Evolutionary conservation across 2,797 vertebrate species (phyloP).

Genomic region (Rhincodon typus): DNA sequence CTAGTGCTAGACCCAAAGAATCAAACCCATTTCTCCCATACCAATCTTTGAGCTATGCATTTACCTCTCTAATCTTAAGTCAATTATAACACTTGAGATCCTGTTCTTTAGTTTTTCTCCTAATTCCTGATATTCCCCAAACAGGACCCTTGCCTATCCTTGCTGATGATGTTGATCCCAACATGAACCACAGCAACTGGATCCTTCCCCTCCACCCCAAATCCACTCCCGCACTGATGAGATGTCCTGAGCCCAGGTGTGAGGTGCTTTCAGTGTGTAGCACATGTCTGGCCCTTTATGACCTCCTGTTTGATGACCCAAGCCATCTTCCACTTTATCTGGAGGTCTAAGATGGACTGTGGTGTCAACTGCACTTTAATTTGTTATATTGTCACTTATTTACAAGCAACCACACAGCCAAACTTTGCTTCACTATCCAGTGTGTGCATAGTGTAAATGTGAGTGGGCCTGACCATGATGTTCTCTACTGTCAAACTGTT

Average conservation of each 20-base stretch:
- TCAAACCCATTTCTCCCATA: too few relatives aligned
- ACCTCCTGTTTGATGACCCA: neutral
- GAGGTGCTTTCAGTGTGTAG: neutral
- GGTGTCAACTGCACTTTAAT: neutral
- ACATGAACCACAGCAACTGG: neutral
- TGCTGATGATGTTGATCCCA: too few relatives aligned
- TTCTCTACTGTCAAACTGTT: neutral
- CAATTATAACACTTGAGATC: too few relatives aligned
- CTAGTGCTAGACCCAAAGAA: too few relatives aligned
- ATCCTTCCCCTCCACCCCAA: neutral
- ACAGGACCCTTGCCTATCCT: too few relatives aligned
- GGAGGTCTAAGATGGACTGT: too few relatives aligned
- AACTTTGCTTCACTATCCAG: neutral
- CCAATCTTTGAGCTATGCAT: too few relatives aligned
- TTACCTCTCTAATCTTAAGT: too few relatives aligned
- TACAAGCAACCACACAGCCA: neutral
- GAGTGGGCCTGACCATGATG: neutral
- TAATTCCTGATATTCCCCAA: too few relatives aligned
- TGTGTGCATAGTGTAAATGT: neutral
- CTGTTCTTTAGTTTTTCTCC: too few relatives aligned
- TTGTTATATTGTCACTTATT: neutral
- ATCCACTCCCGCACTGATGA: neutral
- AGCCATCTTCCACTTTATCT: neutral
- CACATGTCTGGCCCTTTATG: neutral
- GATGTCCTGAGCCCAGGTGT: neutral